Conservation (phyloP, 2,888 invertebrate genomes). For the Epinotia brunnichana region DNA sequence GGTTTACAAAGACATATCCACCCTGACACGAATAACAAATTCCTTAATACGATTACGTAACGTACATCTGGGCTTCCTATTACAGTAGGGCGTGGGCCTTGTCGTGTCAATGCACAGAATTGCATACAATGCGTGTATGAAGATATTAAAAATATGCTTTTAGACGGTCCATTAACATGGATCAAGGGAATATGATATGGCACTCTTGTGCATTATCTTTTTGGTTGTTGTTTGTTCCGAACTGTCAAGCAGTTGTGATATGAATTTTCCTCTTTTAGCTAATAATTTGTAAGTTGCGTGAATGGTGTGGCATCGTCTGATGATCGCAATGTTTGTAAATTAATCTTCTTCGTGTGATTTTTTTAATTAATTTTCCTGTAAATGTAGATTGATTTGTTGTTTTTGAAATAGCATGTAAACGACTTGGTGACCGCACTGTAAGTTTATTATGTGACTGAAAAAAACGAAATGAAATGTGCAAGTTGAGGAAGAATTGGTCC, state of each 20-base stretch:
- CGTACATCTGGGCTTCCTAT: slow-evolving; percentile 62
- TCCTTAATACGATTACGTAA: slow-evolving; percentile 67
- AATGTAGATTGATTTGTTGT: no score
- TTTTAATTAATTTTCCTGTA: no score
- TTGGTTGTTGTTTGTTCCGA: background rate
- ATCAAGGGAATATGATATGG: background rate
- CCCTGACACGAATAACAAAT: slow-evolving; percentile 52
- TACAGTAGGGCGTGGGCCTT: slow-evolving; percentile 44
- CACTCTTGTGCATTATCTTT: background rate
- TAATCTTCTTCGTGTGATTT: no score
- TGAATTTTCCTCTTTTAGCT: no score
- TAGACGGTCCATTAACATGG: background rate
- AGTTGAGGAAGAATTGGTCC: no score
- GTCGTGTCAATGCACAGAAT: slow-evolving; percentile 22
- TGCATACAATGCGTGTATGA: background rate
- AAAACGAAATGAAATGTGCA: no score
- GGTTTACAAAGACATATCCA: slow-evolving; percentile 32
- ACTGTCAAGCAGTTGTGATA: background rate
- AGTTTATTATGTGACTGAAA: no score
- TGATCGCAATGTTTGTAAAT: no score
- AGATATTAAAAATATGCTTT: background rate
- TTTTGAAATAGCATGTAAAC: no score
- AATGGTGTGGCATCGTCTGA: no score
- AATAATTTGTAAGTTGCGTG: no score
- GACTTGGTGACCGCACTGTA: no score